Percentiles rank a stretch among this genome's conserved stretches.
Evolutionary conservation across 2,888 invertebrate species (phyloP).

Genomic region (Drosophila niveifrons): DNA sequence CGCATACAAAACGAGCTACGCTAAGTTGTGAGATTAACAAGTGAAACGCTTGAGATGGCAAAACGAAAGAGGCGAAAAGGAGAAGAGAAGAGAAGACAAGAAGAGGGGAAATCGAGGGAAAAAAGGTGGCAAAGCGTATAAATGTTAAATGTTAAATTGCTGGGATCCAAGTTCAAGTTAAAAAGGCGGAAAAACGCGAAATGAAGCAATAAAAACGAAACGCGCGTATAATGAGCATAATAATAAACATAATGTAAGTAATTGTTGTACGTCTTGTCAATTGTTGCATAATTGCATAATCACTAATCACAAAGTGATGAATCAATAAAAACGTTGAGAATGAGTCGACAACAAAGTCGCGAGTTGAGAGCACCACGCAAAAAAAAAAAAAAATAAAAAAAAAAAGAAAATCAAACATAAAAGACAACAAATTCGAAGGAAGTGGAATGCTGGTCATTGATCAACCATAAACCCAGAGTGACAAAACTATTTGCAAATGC

Average conservation of each 20-base stretch:
- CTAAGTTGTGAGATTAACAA: not conserved
- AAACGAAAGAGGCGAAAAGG: not conserved
- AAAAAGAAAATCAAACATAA: not conserved
- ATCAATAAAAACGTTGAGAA: conserved; percentile 39
- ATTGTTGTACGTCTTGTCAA: conserved; percentile 19
- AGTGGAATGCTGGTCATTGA: conserved; percentile 30
- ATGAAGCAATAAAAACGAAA: conserved; percentile 2
- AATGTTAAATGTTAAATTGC: not conserved
- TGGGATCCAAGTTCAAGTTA: conserved; percentile 14
- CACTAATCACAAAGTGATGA: conserved; percentile 37
- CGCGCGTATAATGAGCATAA: conserved; percentile 9
- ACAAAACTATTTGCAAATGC: conserved; percentile 32
- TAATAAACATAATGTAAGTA: conserved; percentile 16
- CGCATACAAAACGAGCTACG: not conserved
- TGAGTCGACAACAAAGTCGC: conserved; percentile 35
- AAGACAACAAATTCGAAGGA: not conserved
- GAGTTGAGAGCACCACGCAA: not conserved
- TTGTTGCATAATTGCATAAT: conserved; percentile 41
- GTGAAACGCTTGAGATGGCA: not conserved
- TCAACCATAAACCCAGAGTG: conserved; percentile 24
- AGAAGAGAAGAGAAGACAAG: too few species aligned
- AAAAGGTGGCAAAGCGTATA: not conserved
- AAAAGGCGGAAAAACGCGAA: not conserved
- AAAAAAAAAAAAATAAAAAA: not conserved
- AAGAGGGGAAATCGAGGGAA: too few species aligned